Evolutionary conservation across 2,113 vertebrate genomes (phyloP), one percentile per base, ranked within the genome.

Genomic region (Perognathus longimembris): DNA sequence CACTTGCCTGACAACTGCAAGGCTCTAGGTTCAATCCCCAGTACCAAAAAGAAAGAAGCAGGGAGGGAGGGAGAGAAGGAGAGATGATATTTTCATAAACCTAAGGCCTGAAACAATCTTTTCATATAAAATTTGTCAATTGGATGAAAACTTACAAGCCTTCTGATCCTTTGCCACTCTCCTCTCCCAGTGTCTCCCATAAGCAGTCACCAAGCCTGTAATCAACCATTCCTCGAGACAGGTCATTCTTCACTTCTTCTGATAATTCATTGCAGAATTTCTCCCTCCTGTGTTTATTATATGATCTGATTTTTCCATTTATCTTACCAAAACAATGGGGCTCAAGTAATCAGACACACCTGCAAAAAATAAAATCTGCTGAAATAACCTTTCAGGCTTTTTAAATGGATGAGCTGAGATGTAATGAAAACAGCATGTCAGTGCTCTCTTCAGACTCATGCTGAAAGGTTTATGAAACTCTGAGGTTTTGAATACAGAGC

Each of bases 381-480:
- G 73, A 95, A 85, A 91, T 24, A 95, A 94, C 81, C 74, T 93
- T 63, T 77, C 84, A 84, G 69, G 34, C 61, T 81, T 80, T 88
- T 87, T 88, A 92, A 91, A 94, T n/a, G 32, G 77, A 95, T 95
- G 90, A 91, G 87, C 90, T 42, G 89, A 94, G 71, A 59, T 57
- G 66, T 92, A 96, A 95, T 94, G 77, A 94, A 95, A 95, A 83
- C 88, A 95, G 74, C 73, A 95, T 91, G 93, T 69, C 81, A 71
- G n/a, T 40, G 20, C 14, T 84, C 40, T 89, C 11, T 66, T 38
- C 45, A 85, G 77, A 81, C 87, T 63, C 38, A 61, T 84, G 24
- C 54, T 93, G 90, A 94, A 92, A 91, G 84, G 38, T 83, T 95
- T 94, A 67, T 80, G 77, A 87, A 92, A 95, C 61, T 63, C 38